These are phyloP conservation scores for Cotesia vestalis DNA, from an alignment of 1,140 invertebrate species.

Conservation along the genomic window DNA sequence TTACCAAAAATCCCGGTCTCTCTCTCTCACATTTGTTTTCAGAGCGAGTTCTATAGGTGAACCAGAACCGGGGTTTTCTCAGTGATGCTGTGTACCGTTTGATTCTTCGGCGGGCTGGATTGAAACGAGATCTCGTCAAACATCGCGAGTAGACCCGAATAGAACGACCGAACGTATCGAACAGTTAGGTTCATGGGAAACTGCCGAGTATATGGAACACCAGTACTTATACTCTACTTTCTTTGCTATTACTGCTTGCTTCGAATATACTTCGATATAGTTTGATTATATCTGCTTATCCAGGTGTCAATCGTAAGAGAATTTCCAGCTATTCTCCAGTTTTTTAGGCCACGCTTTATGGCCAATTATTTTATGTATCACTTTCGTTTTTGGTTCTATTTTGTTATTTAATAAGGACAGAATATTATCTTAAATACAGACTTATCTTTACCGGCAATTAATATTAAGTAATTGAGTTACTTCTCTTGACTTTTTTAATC, in stretches of 20 bases:
- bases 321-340: not conserved
- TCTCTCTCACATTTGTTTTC: not conserved
- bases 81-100: conserved; percentile 33
- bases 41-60: too few relatives aligned
- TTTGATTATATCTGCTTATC: conserved; percentile 22
- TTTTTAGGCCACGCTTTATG: not conserved
- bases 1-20: not conserved
- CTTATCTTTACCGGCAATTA: too few relatives aligned
- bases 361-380: not conserved
- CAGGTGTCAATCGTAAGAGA: conserved; percentile 25
- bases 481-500: too few relatives aligned
- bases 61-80: not conserved
- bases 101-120: conserved; percentile 40
- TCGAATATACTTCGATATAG: not conserved
- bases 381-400: too few relatives aligned
- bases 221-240: conserved; percentile 25
- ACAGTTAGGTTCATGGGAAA: conserved; percentile 62
- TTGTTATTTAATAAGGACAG: too few relatives aligned
- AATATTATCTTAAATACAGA: too few relatives aligned
- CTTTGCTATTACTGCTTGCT: conserved; percentile 19
- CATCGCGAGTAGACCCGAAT: conserved; percentile 36
- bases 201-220: conserved; percentile 30
- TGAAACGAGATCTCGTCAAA: conserved; percentile 66
- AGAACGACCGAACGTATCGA: conserved; percentile 36
- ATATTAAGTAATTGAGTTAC: too few relatives aligned